Evolutionary conservation across 2,797 vertebrate genomes (phyloP).

Genomic region (Esox masquinongy): DNA sequence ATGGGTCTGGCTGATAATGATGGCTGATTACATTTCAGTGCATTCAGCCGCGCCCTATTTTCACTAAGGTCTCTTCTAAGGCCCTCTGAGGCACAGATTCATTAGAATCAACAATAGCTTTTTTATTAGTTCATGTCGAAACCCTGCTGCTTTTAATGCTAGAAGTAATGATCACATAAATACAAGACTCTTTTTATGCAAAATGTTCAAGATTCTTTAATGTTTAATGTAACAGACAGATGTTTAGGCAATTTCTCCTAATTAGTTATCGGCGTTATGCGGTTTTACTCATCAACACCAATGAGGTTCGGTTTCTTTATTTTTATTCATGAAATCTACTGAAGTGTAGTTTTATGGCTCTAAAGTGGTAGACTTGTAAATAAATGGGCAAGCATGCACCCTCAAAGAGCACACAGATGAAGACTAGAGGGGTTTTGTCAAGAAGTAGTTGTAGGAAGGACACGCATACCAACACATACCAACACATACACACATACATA

Average conservation of each 20-base stretch:
- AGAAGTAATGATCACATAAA: constrained; percentile 61
- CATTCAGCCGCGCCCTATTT: background rate
- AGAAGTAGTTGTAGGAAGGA: constrained; percentile 28
- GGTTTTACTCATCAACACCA: constrained; percentile 60
- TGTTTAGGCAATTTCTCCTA: constrained; percentile 56
- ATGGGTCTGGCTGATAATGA: constrained; percentile 12
- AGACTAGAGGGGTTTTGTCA: constrained; percentile 38
- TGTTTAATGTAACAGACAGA: constrained; percentile 54
- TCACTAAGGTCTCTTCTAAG: constrained; percentile 19
- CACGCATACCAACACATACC: constrained; percentile 11
- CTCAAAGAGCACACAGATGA: constrained; percentile 44
- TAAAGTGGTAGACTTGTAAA: constrained; percentile 60
- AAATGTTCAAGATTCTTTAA: constrained; percentile 40
- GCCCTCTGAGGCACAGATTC: constrained; percentile 21
- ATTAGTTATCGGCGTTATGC: constrained; percentile 55
- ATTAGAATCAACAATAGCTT: constrained; percentile 25
- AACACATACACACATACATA: too few species aligned
- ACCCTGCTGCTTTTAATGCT: constrained; percentile 50
- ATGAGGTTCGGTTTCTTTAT: constrained; percentile 51
- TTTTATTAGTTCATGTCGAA: constrained; percentile 39
- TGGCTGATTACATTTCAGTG: constrained; percentile 24
- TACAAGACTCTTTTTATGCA: constrained; percentile 46
- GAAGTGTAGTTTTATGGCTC: constrained; percentile 64
- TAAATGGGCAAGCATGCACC: constrained; percentile 33
- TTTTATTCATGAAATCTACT: constrained; percentile 58